A percentile compares a stretch with the other conserved stretches of the same genome.
Conservation (phyloP, 2,113 vertebrate species). For the human (Homo sapiens) region DNA sequence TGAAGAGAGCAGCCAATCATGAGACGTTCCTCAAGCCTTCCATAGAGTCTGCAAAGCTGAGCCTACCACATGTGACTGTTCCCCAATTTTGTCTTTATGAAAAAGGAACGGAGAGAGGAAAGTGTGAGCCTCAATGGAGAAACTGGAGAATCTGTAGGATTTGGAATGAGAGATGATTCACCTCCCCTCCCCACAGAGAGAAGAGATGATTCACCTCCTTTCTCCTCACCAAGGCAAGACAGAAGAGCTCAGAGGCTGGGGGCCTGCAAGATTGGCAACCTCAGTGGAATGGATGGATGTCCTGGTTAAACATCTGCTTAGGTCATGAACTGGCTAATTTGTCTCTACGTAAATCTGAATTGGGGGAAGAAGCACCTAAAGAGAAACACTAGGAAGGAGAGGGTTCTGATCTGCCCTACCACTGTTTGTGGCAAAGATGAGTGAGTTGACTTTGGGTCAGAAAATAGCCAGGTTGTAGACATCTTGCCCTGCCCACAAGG, state of each 20-base stretch:
- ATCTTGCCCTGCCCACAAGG: background rate
- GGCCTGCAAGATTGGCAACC: too few relatives aligned
- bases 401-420: fast-evolving
- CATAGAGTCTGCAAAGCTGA: background rate
- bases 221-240: background rate
- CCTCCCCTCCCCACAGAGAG: background rate
- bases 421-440: background rate
- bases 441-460: background rate
- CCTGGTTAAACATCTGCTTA: background rate
- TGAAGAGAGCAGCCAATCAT: background rate
- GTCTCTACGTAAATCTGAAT: background rate
- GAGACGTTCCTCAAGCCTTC: background rate
- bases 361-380: background rate
- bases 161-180: background rate
- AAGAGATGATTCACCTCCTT: background rate
- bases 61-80: background rate
- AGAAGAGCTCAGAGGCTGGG: background rate
- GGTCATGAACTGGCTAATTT: background rate
- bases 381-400: background rate
- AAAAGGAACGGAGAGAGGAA: background rate
- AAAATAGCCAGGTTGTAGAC: background rate
- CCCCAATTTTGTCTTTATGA: background rate
- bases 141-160: background rate
- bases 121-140: background rate
- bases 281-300: background rate